Evolutionary conservation across 2,113 vertebrate genomes (phyloP).

Genomic region (Gymnobelideus leadbeateri): DNA sequence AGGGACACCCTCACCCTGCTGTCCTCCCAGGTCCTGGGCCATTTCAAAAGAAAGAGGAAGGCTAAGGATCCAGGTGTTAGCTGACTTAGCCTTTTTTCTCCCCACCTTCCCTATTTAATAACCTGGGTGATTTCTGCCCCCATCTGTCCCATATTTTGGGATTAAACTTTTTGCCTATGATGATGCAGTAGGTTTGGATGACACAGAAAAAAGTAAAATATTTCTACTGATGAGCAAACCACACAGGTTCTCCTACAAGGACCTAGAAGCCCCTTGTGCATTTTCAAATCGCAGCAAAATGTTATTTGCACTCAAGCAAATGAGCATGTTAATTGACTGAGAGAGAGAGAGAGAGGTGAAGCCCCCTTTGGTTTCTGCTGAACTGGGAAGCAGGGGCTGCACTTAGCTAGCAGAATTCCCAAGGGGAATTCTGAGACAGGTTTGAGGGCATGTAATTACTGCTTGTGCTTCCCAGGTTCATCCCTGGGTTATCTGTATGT

Average conservation of each 20-base stretch:
- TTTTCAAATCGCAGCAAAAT: background rate
- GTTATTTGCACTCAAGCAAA: constrained; percentile 6
- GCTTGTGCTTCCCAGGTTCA: background rate
- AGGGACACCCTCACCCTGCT: background rate
- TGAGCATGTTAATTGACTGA: background rate
- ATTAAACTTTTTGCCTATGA: background rate
- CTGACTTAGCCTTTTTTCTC: background rate
- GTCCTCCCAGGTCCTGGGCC: background rate
- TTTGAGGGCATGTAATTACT: background rate
- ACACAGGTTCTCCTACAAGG: background rate
- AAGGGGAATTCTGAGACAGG: background rate
- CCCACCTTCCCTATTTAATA: background rate
- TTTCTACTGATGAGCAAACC: background rate
- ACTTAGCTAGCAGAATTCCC: background rate
- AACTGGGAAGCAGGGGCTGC: background rate
- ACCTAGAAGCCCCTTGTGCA: background rate
- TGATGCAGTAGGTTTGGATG: background rate
- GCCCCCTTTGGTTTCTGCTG: background rate
- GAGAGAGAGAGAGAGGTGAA: background rate
- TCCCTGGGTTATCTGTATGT: background rate
- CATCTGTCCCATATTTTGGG: background rate
- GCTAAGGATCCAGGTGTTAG: background rate
- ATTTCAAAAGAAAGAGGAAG: background rate
- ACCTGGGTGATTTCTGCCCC: background rate
- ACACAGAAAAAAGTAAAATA: background rate